Base-by-base conservation (phyloP, 2,797 vertebrate genomes). In the Eospalax fontanierii region DNA sequence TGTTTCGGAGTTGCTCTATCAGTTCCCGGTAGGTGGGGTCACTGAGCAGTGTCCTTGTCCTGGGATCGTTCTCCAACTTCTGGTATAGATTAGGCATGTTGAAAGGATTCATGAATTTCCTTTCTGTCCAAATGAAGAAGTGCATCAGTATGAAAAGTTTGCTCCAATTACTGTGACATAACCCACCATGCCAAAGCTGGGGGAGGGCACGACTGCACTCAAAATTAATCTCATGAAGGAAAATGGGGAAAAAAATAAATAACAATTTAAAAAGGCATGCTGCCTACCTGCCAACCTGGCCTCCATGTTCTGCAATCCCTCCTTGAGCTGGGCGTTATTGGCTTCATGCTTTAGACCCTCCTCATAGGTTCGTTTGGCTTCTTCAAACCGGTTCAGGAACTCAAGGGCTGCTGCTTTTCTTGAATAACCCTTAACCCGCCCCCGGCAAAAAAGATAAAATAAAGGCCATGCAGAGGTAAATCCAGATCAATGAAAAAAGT, bases 51-150 rank as follows among this genome's bases (percentile, higher is more conserved):
- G 98, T 98, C 68, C 99, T 98, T 0, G 99, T 99, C 28, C 99
- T 98, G 86, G 99, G 97, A 87, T 99, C 99, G 0, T 19, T 98
- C 98, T 99, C 99, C 96, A 99, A 97, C 97, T 99, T 99, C 96
- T 99, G 99, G 94, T 98, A 99, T 76, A 99, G 94, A 98, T 99
- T 99, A 63, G 99, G 99, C 96, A 99, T 98, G 38, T 99, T 99
- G 94, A 99, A 99, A 9, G 99, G 99, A 97, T 99, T 99, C 99
- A 99, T 99, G 98, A 99, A 99, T 46, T 99, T 98, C 97, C 99
- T 98, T 95, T 99, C 99, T 99, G 96, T 63, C 19, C 30, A 0
- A 93, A 92, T 26, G 73, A 88, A 94, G 33, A 75, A 95, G 38
- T 0, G 0, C 2, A 6, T 40, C 3, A 92, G 19, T 4, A 35